Evolutionary conservation across 2,797 vertebrate species (phyloP).

Genomic region (Dicrostonyx torquatus): DNA sequence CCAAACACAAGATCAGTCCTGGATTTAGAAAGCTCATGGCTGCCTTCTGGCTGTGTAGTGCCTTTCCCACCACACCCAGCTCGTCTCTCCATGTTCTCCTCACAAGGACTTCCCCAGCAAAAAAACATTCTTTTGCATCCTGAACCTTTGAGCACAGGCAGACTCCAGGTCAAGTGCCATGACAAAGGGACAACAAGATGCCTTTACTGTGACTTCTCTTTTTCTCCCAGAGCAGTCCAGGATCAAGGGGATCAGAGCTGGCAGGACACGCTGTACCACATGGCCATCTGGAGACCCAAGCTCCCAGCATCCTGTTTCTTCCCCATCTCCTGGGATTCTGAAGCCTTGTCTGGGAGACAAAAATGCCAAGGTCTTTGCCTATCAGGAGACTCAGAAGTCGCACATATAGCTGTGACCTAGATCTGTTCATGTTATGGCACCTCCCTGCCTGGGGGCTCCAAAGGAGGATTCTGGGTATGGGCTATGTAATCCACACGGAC

Average conservation of each 20-base stretch:
- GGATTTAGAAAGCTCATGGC: background rate
- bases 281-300: background rate
- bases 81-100: background rate
- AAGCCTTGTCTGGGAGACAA: background rate
- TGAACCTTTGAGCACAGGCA: background rate
- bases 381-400: background rate
- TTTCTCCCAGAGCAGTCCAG: background rate
- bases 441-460: background rate
- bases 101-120: background rate
- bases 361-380: background rate
- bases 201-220: background rate
- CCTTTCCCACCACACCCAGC: background rate
- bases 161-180: background rate
- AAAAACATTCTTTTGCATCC: fast-evolving
- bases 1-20: background rate
- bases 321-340: background rate
- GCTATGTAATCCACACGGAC: background rate
- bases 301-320: background rate
- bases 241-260: background rate
- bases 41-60: background rate
- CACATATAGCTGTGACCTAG: background rate
- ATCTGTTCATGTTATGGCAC: background rate
- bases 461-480: background rate
- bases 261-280: background rate
- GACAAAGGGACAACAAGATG: background rate